Conservation (phyloP, 2,888 invertebrate genomes). For the Campoplex nolae region DNA sequence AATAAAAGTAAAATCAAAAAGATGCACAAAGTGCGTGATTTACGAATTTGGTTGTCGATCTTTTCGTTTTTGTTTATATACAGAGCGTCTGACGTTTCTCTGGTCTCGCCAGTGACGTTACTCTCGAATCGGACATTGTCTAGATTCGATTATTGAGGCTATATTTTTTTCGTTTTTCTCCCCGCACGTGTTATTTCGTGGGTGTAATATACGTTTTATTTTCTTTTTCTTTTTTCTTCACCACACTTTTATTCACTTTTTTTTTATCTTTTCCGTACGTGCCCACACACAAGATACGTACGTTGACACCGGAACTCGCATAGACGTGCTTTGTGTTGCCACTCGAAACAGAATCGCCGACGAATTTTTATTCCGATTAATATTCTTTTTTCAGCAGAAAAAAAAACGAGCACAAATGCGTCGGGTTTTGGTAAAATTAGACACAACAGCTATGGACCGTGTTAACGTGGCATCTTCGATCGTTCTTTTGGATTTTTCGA, state of each 20-base stretch:
- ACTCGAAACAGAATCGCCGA: constrained; percentile 11
- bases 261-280: constrained; percentile 7
- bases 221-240: not conserved
- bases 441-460: not conserved
- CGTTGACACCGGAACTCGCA: constrained; percentile 62
- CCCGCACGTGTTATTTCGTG: not conserved
- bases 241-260: not conserved
- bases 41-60: constrained; percentile 11
- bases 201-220: not conserved
- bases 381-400: not conserved
- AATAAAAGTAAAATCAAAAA: not conserved
- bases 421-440: not conserved
- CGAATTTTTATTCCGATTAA: not conserved
- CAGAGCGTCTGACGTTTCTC: constrained; percentile 42
- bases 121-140: constrained; percentile 49
- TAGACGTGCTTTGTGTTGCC: constrained; percentile 47
- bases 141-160: constrained; percentile 8
- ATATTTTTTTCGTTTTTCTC: not conserved
- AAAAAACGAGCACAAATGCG: not conserved
- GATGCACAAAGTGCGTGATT: constrained; percentile 13
- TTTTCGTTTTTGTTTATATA: constrained; percentile 27
- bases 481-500: not conserved
- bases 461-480: not conserved
- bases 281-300: constrained; percentile 30
- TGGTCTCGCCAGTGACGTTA: constrained; percentile 33